Percentiles rank a stretch among this genome's conserved stretches.
Conservation (phyloP, 1,140 invertebrate genomes). For the Caenorhabditis remanei region DNA sequence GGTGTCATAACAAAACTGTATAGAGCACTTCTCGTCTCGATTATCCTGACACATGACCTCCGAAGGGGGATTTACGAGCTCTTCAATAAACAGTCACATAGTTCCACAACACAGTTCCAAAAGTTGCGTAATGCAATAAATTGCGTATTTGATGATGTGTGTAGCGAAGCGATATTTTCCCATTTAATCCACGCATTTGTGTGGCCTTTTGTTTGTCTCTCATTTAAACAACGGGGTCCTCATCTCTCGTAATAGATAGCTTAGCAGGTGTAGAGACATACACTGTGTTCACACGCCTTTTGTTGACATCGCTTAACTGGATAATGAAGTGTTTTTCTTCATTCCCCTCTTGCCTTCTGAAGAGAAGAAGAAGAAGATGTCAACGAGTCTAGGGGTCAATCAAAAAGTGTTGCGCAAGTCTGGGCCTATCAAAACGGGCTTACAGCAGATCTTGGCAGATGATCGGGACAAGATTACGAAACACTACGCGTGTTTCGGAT, state of each 20-base stretch:
- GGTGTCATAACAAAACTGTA: conserved; percentile 32
- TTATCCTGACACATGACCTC: conserved; percentile 33
- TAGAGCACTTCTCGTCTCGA: conserved; percentile 12
- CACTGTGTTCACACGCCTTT: conserved; percentile 40
- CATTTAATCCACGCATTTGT: conserved; percentile 23
- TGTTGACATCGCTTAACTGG: conserved; percentile 55
- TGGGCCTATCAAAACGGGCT: conserved; percentile 35
- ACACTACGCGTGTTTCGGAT: conserved; percentile 46
- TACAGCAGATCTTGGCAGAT: conserved; percentile 49
- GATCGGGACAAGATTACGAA: conserved; percentile 47
- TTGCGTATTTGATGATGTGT: conserved; percentile 31
- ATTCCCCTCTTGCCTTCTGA: background rate
- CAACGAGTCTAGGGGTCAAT: conserved; percentile 45
- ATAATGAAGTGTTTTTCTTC: conserved; percentile 54
- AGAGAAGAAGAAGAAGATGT: conserved; percentile 30
- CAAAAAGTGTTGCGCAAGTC: conserved; percentile 49
- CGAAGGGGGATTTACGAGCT: background rate
- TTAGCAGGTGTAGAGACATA: conserved; percentile 36
- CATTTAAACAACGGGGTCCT: conserved; percentile 34
- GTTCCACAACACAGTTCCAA: conserved; percentile 5
- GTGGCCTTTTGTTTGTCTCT: conserved; percentile 33
- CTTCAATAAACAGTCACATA: background rate
- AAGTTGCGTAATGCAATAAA: conserved; percentile 45
- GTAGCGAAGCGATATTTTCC: conserved; percentile 22
- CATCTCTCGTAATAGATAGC: conserved; percentile 14